These are phyloP conservation scores for Argyra leucocephala DNA, from an alignment of 2,888 invertebrate species.

Conservation along the genomic window DNA sequence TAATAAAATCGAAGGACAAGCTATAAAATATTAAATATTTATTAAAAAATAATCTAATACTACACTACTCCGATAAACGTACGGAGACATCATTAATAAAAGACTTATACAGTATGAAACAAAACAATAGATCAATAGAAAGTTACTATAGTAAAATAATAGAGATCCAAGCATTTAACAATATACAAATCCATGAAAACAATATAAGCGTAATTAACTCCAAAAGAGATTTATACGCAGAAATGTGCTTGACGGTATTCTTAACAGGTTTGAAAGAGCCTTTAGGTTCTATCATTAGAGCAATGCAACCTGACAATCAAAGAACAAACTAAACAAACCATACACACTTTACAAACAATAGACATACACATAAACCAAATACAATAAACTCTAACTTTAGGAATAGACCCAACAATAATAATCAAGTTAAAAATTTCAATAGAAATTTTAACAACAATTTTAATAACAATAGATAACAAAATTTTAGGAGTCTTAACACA, in stretches of 20 bases:
- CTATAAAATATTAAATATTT: too few relatives aligned
- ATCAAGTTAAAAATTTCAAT: too few relatives aligned
- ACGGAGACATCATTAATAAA: conserved; percentile 17
- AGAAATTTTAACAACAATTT: too few relatives aligned
- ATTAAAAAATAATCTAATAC: too few relatives aligned
- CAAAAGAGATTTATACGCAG: too few relatives aligned
- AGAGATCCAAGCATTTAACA: neutral
- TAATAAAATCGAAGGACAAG: too few relatives aligned
- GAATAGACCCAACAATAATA: too few relatives aligned
- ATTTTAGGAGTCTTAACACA: too few relatives aligned
- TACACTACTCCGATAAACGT: conserved; percentile 20
- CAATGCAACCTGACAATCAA: neutral
- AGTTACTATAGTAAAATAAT: neutral
- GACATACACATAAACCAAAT: too few relatives aligned
- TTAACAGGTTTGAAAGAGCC: neutral
- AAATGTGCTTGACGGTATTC: neutral
- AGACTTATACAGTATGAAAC: neutral
- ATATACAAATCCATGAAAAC: neutral
- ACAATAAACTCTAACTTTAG: neutral
- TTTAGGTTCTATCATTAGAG: neutral
- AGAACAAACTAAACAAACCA: neutral
- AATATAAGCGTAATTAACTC: too few relatives aligned
- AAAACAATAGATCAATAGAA: neutral
- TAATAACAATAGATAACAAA: too few relatives aligned
- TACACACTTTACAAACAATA: too few relatives aligned